Evolutionary conservation across 2,888 invertebrate species (phyloP).

Genomic region (Mamestra brassicae): DNA sequence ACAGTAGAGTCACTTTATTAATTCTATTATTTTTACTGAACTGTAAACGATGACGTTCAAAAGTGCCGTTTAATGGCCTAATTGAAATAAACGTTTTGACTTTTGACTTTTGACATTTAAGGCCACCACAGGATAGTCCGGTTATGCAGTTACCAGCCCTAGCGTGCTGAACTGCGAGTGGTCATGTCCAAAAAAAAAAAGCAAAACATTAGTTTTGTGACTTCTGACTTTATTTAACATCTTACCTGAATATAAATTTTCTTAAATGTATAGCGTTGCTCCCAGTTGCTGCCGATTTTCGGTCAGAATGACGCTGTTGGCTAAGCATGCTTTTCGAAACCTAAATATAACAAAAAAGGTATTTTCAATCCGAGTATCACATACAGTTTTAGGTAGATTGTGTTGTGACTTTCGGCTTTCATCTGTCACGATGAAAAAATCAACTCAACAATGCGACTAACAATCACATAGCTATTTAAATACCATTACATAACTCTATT

Average conservation of each 20-base stretch:
- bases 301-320: background rate
- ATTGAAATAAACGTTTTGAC: too few relatives aligned
- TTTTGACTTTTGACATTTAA: too few relatives aligned
- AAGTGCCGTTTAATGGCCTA: too few relatives aligned
- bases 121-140: too few relatives aligned
- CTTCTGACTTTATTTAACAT: background rate
- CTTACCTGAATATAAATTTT: background rate
- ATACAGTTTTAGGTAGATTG: background rate
- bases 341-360: too few relatives aligned
- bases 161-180: too few relatives aligned
- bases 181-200: too few relatives aligned
- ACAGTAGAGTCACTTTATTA: too few relatives aligned
- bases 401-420: slow-evolving; percentile 4
- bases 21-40: too few relatives aligned
- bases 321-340: background rate
- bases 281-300: background rate
- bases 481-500: slow-evolving; percentile 40
- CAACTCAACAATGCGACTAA: slow-evolving; percentile 21
- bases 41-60: too few relatives aligned
- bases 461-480: slow-evolving; percentile 28
- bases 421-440: slow-evolving; percentile 3
- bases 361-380: background rate
- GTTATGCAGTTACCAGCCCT: too few relatives aligned
- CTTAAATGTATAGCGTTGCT: too few relatives aligned
- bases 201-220: background rate